phyloP scores from a whole-genome alignment of 23 tunicate species.

The Botrylloides violaceus region DNA sequence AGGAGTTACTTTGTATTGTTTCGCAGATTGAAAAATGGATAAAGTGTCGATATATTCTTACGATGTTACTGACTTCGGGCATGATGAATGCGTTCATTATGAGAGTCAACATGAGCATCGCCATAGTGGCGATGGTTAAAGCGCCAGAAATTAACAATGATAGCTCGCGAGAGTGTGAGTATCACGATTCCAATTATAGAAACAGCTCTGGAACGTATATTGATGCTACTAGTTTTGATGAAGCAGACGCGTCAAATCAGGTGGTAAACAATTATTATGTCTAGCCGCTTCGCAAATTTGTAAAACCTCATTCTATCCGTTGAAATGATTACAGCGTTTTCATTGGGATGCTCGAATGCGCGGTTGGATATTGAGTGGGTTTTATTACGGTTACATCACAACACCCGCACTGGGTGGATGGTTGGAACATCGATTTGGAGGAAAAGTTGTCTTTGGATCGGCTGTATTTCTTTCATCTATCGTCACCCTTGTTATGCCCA shows the following conservation, averaged over 20 bases:
- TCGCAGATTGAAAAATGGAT: slow-evolving; percentile 36
- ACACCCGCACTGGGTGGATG: slow-evolving; percentile 43
- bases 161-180: slow-evolving; percentile 8
- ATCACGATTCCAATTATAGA: too few species aligned
- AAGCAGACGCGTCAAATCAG: too few species aligned
- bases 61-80: slow-evolving; percentile 32
- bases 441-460: slow-evolving; percentile 52
- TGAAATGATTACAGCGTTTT: slow-evolving; percentile 21
- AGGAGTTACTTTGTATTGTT: not conserved
- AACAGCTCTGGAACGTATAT: too few species aligned
- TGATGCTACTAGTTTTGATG: too few species aligned
- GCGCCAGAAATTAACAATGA: slow-evolving; percentile 32
- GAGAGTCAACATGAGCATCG: slow-evolving; percentile 53
- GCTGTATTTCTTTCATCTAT: slow-evolving; percentile 37
- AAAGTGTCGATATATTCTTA: slow-evolving; percentile 38
- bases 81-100: slow-evolving; percentile 58
- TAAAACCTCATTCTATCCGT: too few species aligned
- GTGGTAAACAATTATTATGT: too few species aligned
- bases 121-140: slow-evolving; percentile 58
- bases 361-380: slow-evolving; percentile 54
- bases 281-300: too few species aligned
- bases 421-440: slow-evolving; percentile 50
- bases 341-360: slow-evolving; percentile 42
- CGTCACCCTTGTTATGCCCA: slow-evolving; percentile 35
- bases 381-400: slow-evolving; percentile 50